Evolutionary conservation across 2,888 invertebrate genomes (phyloP).

Genomic region (Auanema sp.): DNA sequence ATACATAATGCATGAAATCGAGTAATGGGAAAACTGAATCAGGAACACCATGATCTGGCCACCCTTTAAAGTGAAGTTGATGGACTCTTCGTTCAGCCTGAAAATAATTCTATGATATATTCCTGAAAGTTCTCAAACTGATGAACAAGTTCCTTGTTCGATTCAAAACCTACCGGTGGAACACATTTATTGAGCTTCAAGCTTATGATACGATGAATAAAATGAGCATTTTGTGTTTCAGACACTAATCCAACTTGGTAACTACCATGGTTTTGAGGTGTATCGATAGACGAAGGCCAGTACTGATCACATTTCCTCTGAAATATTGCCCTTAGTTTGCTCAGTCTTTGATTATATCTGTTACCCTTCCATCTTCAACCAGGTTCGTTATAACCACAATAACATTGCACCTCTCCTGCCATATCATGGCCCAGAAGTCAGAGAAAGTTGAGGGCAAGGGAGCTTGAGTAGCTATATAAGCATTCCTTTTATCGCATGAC

Average conservation of each 20-base stretch:
- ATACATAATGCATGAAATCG: conserved; percentile 56
- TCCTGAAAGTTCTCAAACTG: neutral
- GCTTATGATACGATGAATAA: conserved; percentile 49
- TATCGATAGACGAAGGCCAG: conserved; percentile 45
- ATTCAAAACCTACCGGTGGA: conserved; percentile 26
- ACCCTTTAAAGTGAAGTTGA: conserved; percentile 57
- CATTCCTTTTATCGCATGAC: conserved; percentile 50
- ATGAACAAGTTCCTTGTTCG: neutral
- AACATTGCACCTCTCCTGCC: conserved; percentile 59
- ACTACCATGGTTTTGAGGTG: conserved; percentile 43
- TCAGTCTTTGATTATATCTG: conserved; percentile 5
- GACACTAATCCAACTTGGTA: conserved; percentile 43
- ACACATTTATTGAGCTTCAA: conserved; percentile 47
- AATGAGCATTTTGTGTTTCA: conserved; percentile 51
- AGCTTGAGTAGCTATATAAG: conserved; percentile 62
- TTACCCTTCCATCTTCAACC: conserved; percentile 57
- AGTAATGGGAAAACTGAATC: conserved; percentile 54
- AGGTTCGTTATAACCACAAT: conserved; percentile 61
- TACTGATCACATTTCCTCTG: conserved; percentile 62
- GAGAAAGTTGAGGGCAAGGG: conserved; percentile 61
- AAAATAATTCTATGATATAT: no score
- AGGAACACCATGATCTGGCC: conserved; percentile 59
- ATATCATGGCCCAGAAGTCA: conserved; percentile 52
- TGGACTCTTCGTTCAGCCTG: conserved; percentile 54
- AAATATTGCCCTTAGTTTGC: conserved; percentile 10